Base-by-base conservation (phyloP, 1,140 invertebrate species). In the Hirudo medicinalis region DNA sequence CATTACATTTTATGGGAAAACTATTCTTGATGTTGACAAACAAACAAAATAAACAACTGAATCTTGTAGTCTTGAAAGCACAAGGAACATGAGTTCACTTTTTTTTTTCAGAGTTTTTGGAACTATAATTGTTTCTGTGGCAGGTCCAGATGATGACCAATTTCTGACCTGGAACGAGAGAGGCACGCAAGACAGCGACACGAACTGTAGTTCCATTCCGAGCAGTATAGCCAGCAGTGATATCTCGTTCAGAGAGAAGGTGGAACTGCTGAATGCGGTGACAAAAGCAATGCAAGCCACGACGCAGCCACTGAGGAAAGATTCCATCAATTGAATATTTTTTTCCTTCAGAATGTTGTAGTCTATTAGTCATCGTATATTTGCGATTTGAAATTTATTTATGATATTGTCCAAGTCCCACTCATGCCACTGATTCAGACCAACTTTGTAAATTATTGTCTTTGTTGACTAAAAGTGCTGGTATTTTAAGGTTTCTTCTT, bases 181-280 rank as follows among this genome's bases (percentile, higher is more conserved):
- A 49, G 69, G 36, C 22, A 19, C 53, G 25, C 69, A 81, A 60
- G 76, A 79, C 68, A 79, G 79, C 72, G 79, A 80, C 75, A 80
- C 79, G 17, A 80, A 79, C 55, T 78, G 77, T 73, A 78, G 76
- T 67, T 79, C 80, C 75, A 76, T 77, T 27, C 75, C 78, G 29
- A 82, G 80, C 19, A 80, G 80, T 77, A 74, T 75, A 29, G 78
- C 76, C 29, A 80, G 77, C 55, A 80, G 79, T 68, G 82, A 83
- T 75, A 80, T 78, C 19, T 81, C 81, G 67, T 81, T 83, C 74
- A 78, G 80, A 57, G 79, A 82, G 69, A 82, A 84, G 75, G 79
- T 82, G 27, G 82, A 84, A 72, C 83, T 83, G 78, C 81, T 79
- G 20, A 80, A 78, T 70, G 82, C 82, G n/a, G 80, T 84, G 19